phyloP scores from a whole-genome alignment of 35 echinoderm and acorn worm species.

The Hemicentrotus pulcherrimus region DNA sequence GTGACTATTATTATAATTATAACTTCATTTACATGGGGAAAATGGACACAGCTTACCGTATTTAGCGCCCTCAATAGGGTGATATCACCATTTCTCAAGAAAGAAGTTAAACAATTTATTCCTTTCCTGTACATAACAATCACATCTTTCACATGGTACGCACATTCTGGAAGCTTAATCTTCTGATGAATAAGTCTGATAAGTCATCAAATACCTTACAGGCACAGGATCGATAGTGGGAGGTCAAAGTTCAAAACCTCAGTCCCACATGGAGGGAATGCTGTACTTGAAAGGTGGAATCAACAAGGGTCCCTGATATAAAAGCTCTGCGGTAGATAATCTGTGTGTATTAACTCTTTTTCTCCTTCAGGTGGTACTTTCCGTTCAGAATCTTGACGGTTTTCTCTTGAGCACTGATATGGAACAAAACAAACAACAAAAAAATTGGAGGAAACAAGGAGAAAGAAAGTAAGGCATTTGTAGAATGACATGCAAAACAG shows the following conservation, averaged over 20 bases:
- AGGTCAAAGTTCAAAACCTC: not conserved
- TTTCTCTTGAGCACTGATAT: slow-evolving; percentile 9
- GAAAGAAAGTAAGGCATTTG: not conserved
- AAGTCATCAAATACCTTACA: not conserved
- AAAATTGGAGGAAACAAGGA: not conserved
- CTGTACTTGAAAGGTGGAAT: not conserved
- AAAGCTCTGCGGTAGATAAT: not conserved
- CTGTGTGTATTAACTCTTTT: slow-evolving; percentile 27
- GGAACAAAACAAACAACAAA: not conserved
- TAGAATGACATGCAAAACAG: not conserved
- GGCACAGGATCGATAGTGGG: not conserved
- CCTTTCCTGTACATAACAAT: not conserved
- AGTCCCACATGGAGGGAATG: not conserved
- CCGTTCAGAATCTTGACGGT: slow-evolving; percentile 19
- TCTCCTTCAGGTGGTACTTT: slow-evolving; percentile 28
- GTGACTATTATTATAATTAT: too few species aligned
- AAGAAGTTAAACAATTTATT: not conserved
- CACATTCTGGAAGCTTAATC: not conserved
- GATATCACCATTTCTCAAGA: too few species aligned
- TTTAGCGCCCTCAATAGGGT: too few species aligned
- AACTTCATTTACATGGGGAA: too few species aligned
- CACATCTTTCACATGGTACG: not conserved
- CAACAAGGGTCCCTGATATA: not conserved
- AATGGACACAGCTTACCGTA: too few species aligned
- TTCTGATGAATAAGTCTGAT: not conserved